Percentiles rank a stretch among this genome's conserved stretches.
Evolutionary conservation across 2,113 vertebrate species (phyloP).

Genomic region (Mastomys coucha): DNA sequence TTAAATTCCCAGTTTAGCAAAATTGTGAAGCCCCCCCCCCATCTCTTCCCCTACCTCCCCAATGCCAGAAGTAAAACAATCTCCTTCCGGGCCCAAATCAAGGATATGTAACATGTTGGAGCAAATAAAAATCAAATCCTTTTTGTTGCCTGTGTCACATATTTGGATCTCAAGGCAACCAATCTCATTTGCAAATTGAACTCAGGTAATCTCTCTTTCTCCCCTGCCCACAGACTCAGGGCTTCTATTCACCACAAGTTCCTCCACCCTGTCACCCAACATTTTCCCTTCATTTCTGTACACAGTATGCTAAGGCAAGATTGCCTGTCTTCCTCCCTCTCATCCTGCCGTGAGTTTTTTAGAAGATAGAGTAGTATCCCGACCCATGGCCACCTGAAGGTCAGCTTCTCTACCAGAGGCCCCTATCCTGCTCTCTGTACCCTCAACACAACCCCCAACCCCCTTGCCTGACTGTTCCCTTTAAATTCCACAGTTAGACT

Average conservation of each 20-base stretch:
- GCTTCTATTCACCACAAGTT: background rate
- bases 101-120: background rate
- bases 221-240: background rate
- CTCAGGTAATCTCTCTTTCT: background rate
- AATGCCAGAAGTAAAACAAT: background rate
- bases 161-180: background rate
- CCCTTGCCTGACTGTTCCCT: background rate
- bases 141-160: background rate
- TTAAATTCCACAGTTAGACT: conserved; percentile 19
- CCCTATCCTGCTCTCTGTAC: background rate
- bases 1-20: background rate
- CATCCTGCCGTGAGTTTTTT: background rate
- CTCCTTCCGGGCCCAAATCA: background rate
- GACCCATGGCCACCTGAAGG: background rate
- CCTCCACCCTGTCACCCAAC: background rate
- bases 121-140: background rate
- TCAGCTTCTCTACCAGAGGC: background rate
- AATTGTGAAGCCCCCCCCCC: background rate
- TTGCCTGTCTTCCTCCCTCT: background rate
- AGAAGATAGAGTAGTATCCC: background rate
- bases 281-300: background rate
- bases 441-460: background rate
- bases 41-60: background rate
- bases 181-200: background rate
- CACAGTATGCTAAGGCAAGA: conserved; percentile 1